Base-by-base conservation (phyloP, 2,797 vertebrate genomes). In the Neosilurus hyrtlii region DNA sequence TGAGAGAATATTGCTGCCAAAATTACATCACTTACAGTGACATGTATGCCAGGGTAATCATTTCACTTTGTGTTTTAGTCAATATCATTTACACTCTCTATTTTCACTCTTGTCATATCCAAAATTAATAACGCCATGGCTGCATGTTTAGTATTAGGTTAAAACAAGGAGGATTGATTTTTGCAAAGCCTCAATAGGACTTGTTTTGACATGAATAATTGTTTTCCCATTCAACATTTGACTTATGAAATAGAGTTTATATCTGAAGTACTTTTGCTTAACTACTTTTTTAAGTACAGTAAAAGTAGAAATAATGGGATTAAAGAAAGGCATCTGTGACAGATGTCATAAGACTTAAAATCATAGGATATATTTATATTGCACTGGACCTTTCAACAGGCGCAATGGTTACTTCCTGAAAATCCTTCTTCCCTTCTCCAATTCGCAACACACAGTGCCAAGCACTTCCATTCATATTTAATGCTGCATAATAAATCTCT, bases 381-480 rank as follows among this genome's bases (percentile, higher is more conserved):
- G 49, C 51, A 67, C 75, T 18, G 51, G 16, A 22, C 66, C 24
- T 67, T 70, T 65, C n/a, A 80, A 65, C 59, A 26, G 26, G 79
- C 54, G 71, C 66, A 66, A 62, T 65, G 59, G 65, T 85, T 54
- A 70, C 83, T 74, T 86, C 79, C 79, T 80, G 51, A 83, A 88
- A 79, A 80, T 79, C 82, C 79, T 78, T 59, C 37, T 63, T 43
- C 15, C 65, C 56, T 81, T 43, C 71, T 65, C 57, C 51, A 68
- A 52, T 79, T 75, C 49, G 63, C 77, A 88, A 85, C 88, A 83
- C 87, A 87, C 82, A 78, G 86, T 89, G 87, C 88, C 88, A 90
- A 89, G 90, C 88, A 90, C 89, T 90, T 90, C 84, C 91, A 93
- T 93, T 91, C 82, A 92, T 92, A 92, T 92, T 93, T 93, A 93